Evolutionary conservation across 92 coral and sea anemone species (phyloP), one percentile per base, ranked within the genome.

Genomic region (Desmophyllum pertusum): DNA sequence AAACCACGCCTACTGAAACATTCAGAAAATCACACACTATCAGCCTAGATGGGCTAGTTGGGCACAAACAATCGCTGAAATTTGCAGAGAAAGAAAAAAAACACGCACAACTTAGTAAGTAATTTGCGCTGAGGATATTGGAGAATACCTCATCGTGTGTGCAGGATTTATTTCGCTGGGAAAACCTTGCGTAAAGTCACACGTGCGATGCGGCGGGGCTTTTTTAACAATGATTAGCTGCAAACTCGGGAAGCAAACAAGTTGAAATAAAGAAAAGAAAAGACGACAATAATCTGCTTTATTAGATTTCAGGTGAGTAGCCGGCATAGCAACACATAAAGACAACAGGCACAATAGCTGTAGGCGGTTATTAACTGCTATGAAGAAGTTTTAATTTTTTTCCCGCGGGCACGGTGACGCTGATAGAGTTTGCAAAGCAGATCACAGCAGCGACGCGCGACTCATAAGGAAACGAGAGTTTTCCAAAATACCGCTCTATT

Each of bases 221-320:
- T 72, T 72, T n/a, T 81, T 38, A 21, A 6, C 62, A 43, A 5
- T 50, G 27, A 50, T 81, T 69, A 81, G 48, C 77, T 17, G 42
- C 76, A 81, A 52, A 68, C 66, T 38, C 59, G 39, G 35, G 40
- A 71, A n/a, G 70, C 78, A 81, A 81, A 81, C 78, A 81, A 67
- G 51, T 1, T n/a, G 39, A 80, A 80, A 27, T 81, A n/a, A 37
- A 81, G 42, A 25, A 50, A 46, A 33, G 19, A 81, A 70, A 29
- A 69, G 65, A 8, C 29, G 33, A 71, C 67, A 25, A 52, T 48
- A 6, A 38, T 39, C 70, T 23, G 10, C 55, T 57, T 37, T 81
- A 81, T 81, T 81, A 53, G 38, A 71, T 81, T 27, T 70, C 70
- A 70, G 37, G 51, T 3, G 73, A 19, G 74, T 15, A 31, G 73